phyloP scores from a whole-genome alignment of 2,797 vertebrate genomes.

The Sebastes aleutianus region DNA sequence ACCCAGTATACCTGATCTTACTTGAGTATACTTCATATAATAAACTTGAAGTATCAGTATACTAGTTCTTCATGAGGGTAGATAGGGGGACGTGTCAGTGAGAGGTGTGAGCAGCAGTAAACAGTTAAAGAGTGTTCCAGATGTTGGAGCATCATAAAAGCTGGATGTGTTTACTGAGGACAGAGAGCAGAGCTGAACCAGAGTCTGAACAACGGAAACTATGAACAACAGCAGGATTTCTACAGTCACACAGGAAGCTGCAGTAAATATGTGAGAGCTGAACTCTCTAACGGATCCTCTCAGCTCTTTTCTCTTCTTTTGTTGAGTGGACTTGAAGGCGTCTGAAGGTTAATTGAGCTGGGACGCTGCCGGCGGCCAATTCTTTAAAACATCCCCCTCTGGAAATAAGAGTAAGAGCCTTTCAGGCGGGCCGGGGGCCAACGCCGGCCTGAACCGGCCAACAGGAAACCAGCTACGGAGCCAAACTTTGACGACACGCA shows the following conservation, averaged over 20 bases:
- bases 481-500: neutral
- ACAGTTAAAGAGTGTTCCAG: neutral
- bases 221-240: neutral
- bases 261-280: neutral
- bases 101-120: too few relatives aligned
- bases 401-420: slow-evolving; percentile 31
- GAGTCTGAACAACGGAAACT: neutral
- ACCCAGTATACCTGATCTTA: too few relatives aligned
- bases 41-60: too few relatives aligned
- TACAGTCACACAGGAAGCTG: neutral
- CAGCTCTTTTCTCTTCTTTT: neutral
- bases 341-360: slow-evolving; percentile 56
- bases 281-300: neutral
- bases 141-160: neutral
- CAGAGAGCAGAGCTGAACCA: neutral
- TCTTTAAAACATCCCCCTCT: neutral
- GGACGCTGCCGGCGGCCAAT: neutral
- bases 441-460: neutral
- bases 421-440: slow-evolving; percentile 1
- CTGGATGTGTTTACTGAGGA: neutral
- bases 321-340: slow-evolving; percentile 3
- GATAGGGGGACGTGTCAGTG: too few relatives aligned
- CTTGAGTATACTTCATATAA: too few relatives aligned
- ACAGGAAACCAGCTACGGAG: neutral
- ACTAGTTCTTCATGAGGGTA: too few relatives aligned